Base-by-base conservation (phyloP, 37 sponge, comb jelly and placozoan genomes). In the Axinella damicornis region DNA sequence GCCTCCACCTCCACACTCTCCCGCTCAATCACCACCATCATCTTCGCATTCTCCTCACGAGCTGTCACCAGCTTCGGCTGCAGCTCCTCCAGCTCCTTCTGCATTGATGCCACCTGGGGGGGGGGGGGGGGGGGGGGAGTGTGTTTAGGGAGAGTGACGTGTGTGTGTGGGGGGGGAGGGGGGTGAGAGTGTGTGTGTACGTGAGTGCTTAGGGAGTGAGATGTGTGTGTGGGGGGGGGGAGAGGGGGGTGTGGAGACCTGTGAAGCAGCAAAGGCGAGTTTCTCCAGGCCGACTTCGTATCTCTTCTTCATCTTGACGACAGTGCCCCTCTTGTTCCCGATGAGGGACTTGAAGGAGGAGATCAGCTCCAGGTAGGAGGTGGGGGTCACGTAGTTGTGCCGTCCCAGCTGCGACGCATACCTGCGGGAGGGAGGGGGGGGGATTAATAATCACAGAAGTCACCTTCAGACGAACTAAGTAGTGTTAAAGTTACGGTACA, bases 361-460 rank as follows among this genome's bases (percentile, higher is more conserved):
- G 34, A 99, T 99, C 41, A 99, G 91, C 85, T 99, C 99, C 34
- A 99, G 88, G 76, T 99, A 99, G 0, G 97, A 97, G 28, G 99
- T 99, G 5, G 99, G 99, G 16, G 99, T 99, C 6, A 97, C 94
- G 56, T 99, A 99, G 80, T 97, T 99, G 75, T 99, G 95, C 21
- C 99, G 80, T 9, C 86, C 87, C 27, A 95, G 85, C 54, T 99
- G 78, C 5, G 66, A 69, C 37, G 80, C 57, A 79, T 92, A 99
- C 70, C 83, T 90, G 17, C 75, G 46, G 46, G 46, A 31, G 74
- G 73, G 53, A 78, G 77, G 9, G 46, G 4, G 46, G 46, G 46
- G 46, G 46, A 46, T n/a, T n/a, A n/a, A n/a, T n/a, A n/a, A n/a
- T n/a, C n/a, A n/a, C n/a, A n/a, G n/a, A n/a, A n/a, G n/a, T n/a